A percentile compares a stretch with the other conserved stretches of the same genome.
phyloP scores from a whole-genome alignment of 2,797 vertebrate genomes.

The Schizothorax lantsangensis region DNA sequence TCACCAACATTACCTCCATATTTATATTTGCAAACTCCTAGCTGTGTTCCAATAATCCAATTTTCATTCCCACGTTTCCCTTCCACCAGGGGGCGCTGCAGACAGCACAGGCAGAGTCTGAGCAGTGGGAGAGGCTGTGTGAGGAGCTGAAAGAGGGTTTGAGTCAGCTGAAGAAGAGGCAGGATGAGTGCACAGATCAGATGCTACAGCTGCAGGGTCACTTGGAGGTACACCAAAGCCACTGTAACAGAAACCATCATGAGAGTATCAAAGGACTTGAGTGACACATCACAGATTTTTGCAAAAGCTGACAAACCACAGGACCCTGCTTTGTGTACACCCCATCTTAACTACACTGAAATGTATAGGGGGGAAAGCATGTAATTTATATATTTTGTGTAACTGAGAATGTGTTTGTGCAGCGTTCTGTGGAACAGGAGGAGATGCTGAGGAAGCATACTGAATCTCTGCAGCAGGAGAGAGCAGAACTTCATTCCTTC shows the following conservation, averaged over 20 bases:
- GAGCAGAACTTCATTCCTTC: slow-evolving; percentile 70
- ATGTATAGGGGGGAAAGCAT: neutral
- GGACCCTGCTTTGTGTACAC: neutral
- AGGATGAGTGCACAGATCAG: slow-evolving; percentile 76
- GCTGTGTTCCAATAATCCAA: neutral
- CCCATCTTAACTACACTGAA: neutral
- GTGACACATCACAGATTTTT: neutral
- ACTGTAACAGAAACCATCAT: neutral
- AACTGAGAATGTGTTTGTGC: slow-evolving; percentile 48
- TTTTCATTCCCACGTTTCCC: slow-evolving; percentile 5
- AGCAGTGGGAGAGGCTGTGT: slow-evolving; percentile 82
- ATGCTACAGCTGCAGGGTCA: slow-evolving; percentile 81
- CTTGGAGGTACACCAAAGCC: slow-evolving; percentile 80
- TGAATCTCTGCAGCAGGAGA: slow-evolving; percentile 73
- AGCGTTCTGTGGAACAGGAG: slow-evolving; percentile 80
- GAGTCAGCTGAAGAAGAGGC: slow-evolving; percentile 72
- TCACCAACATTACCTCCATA: neutral
- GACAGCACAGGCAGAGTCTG: slow-evolving; percentile 75
- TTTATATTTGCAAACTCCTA: neutral
- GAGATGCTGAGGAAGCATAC: slow-evolving; percentile 72
- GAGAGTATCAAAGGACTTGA: neutral
- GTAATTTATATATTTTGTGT: neutral
- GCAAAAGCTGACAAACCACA: slow-evolving; percentile 17
- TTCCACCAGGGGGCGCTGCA: slow-evolving; percentile 80
- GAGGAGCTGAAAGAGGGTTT: slow-evolving; percentile 77